phyloP scores from a whole-genome alignment of 2,113 vertebrate species.

The Cromileptes altivelis region DNA sequence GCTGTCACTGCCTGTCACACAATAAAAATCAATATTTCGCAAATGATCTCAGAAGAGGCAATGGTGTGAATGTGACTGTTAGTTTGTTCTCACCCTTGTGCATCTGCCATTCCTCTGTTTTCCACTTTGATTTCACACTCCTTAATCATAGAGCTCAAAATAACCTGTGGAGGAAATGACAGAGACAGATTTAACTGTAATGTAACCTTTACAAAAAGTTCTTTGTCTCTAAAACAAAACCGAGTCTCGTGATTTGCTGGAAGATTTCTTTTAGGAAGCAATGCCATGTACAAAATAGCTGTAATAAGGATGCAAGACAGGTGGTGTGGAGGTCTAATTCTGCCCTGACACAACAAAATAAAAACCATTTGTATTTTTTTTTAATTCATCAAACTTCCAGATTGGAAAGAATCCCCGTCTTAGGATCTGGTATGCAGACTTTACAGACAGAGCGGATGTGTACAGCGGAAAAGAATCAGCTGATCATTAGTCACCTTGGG shows the following conservation, averaged over 20 bases:
- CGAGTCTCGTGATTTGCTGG: not conserved
- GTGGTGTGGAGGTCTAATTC: not conserved
- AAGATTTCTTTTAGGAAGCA: not conserved
- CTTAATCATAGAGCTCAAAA: conserved; percentile 99
- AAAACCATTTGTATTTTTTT: not conserved
- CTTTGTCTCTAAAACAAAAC: not conserved
- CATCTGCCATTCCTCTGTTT: conserved; percentile 95
- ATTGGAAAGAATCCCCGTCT: conserved; percentile 26
- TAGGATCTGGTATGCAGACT: not conserved
- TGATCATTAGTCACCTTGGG: conserved; percentile 75
- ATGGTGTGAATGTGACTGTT: not conserved
- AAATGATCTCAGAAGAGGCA: not conserved
- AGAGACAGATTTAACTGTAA: not conserved
- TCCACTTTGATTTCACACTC: conserved; percentile 99
- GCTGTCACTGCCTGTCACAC: not conserved
- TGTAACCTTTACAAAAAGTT: not conserved
- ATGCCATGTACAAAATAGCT: too few relatives aligned
- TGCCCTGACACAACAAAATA: not conserved
- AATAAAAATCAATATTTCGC: conserved; percentile 1
- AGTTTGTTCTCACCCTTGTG: conserved; percentile 90
- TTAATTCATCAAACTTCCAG: not conserved
- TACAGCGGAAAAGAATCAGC: conserved; percentile 63
- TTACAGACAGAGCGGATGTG: conserved; percentile 38
- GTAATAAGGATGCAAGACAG: not conserved
- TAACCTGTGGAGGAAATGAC: conserved; percentile 86